These are phyloP conservation scores for Phyllotreta striolata DNA, from an alignment of 2,888 invertebrate genomes.

Conservation along the genomic window DNA sequence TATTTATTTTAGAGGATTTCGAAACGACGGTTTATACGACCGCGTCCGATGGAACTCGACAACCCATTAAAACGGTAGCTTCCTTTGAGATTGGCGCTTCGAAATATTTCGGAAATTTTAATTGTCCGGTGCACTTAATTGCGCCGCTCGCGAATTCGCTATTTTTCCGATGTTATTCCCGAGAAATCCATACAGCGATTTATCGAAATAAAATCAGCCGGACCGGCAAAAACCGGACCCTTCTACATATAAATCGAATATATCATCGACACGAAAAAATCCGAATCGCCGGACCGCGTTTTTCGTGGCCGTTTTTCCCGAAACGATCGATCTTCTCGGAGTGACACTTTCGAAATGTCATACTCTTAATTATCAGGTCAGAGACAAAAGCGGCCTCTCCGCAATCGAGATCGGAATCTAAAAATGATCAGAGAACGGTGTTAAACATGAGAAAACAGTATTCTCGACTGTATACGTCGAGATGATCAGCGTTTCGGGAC, in stretches of 20 bases:
- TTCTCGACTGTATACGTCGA: constrained; percentile 41
- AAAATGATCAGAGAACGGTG: constrained; percentile 45
- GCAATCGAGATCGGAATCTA: constrained; percentile 44
- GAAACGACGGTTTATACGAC: constrained; percentile 21
- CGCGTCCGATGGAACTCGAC: constrained; percentile 7
- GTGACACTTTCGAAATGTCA: constrained; percentile 51
- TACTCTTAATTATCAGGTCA: constrained; percentile 50
- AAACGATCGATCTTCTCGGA: constrained; percentile 44
- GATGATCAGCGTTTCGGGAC: constrained; percentile 42
- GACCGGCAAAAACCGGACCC: not conserved
- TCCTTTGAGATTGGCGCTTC: constrained; percentile 6
- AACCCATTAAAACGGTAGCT: constrained; percentile 4
- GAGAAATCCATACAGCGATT: no score
- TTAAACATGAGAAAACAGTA: constrained; percentile 49
- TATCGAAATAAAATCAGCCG: not conserved
- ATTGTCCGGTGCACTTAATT: not conserved
- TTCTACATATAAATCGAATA: no score
- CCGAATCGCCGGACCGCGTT: constrained; percentile 25
- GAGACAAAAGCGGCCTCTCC: constrained; percentile 40
- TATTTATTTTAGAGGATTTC: constrained; percentile 37
- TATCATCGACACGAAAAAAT: constrained; percentile 22
- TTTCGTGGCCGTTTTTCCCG: constrained; percentile 26
- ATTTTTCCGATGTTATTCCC: no score
- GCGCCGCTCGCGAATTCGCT: not conserved
- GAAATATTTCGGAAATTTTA: constrained; percentile 3